phyloP scores from a whole-genome alignment of 1,140 invertebrate species.

The Philopotamus ludificatus region DNA sequence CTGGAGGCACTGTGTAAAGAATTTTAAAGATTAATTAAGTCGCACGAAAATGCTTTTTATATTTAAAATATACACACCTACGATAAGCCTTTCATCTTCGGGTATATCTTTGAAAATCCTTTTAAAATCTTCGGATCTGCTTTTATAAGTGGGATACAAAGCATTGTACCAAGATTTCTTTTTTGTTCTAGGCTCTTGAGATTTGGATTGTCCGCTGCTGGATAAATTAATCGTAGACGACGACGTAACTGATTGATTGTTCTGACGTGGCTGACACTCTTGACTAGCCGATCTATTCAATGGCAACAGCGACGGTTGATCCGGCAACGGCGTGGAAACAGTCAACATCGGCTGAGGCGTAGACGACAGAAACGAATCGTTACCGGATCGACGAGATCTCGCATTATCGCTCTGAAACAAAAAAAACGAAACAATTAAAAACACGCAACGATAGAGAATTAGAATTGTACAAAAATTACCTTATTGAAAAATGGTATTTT shows the following conservation, averaged over 20 bases:
- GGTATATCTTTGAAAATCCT: constrained; percentile 90
- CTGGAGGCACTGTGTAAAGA: no score
- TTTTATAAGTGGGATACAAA: constrained; percentile 91
- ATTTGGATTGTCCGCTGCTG: constrained; percentile 40
- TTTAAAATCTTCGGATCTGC: constrained; percentile 88
- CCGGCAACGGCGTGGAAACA: constrained; percentile 23
- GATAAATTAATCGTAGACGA: constrained; percentile 23
- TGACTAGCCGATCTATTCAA: constrained; percentile 37
- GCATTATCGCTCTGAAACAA: constrained; percentile 27
- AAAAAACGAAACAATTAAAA: not conserved
- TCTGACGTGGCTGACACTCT: constrained; percentile 24
- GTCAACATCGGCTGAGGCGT: constrained; percentile 26
- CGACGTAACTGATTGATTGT: constrained; percentile 6
- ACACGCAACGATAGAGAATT: not conserved
- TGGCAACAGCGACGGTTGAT: constrained; percentile 15
- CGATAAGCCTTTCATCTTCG: constrained; percentile 85
- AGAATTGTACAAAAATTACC: no score
- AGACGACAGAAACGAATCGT: constrained; percentile 5
- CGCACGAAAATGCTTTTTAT: no score
- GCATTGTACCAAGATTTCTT: constrained; percentile 87
- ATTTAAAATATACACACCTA: constrained; percentile 79
- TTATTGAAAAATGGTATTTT: constrained; percentile 11
- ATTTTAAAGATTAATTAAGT: no score
- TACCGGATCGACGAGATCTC: constrained; percentile 1
- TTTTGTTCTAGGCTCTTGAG: constrained; percentile 56